Base-by-base conservation (phyloP, 2,797 vertebrate genomes). In the Acanthopagrus latus region DNA sequence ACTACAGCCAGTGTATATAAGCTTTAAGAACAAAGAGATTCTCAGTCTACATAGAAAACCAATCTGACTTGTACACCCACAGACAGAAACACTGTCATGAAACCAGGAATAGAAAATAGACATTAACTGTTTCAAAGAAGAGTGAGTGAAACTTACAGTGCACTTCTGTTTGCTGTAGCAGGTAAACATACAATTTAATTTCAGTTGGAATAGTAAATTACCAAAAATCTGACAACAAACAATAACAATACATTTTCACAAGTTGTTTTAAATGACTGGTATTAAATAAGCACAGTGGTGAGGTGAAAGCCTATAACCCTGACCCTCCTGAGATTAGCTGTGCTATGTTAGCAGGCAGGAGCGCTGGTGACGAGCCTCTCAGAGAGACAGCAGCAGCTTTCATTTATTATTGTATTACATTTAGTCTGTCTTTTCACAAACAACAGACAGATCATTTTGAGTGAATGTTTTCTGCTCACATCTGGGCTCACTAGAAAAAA, bases 351-450 rank as follows among this genome's bases (percentile, higher is more conserved):
- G 12, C 38, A 48, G 63, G 50, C 18, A 13, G 18, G 17, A 48
- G 29, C 6, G 27, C 51, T 13, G n/a, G n/a, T 38, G 16, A 47
- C n/a, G 38, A 65, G 27, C 63, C 25, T 48, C 41, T 72, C 38
- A 44, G 78, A 75, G 56, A 79, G 54, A 83, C 71, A 46, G 62
- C 52, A 69, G 54, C 41, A 66, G 71, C 82, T 80, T 77, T 76
- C 62, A 73, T 74, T 64, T 79, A 64, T 74, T 87, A 88, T 85
- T 72, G 62, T 71, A 83, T 78, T 77, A 80, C 55, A 69, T 63
- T 73, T 70, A 64, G 78, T 80, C 73, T 75, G 84, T 74, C 57
- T 52, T 59, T 41, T 73, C 64, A 67, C 66, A 80, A 73, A 86
- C 50, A 41, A 64, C 65, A 78, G 83, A 74, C 51, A 67, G 23